A percentile compares a stretch with the other conserved stretches of the same genome.
Evolutionary conservation across 2,888 invertebrate species (phyloP).

Genomic region (Drosophila buzzatii): DNA sequence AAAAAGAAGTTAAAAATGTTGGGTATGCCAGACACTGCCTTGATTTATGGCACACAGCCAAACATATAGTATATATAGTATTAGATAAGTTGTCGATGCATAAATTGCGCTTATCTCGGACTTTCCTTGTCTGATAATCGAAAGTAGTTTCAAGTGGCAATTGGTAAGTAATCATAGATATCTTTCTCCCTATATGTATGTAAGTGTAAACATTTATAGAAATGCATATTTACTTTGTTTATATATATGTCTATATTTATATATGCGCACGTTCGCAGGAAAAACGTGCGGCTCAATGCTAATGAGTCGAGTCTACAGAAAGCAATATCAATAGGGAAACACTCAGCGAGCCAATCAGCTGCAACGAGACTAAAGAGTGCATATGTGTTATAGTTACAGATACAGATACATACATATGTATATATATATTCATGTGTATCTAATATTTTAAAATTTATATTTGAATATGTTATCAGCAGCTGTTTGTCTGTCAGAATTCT

Average conservation of each 20-base stretch:
- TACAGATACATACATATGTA: background rate
- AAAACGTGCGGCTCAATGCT: constrained; percentile 61
- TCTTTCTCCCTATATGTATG: background rate
- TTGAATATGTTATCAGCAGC: constrained; percentile 8
- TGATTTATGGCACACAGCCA: constrained; percentile 38
- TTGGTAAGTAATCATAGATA: constrained; percentile 13
- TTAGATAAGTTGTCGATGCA: constrained; percentile 46
- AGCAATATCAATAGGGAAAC: constrained; percentile 37
- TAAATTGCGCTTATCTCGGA: constrained; percentile 45
- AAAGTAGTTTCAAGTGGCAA: constrained; percentile 30
- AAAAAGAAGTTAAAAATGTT: constrained; percentile 37
- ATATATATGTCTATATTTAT: background rate
- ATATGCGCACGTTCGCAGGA: constrained; percentile 31
- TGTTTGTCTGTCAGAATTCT: background rate
- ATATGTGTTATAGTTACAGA: background rate
- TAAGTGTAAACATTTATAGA: constrained; percentile 9
- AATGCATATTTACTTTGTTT: constrained; percentile 1
- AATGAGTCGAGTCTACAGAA: constrained; percentile 55
- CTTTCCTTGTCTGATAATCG: constrained; percentile 15
- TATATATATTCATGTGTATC: background rate
- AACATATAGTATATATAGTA: constrained; percentile 3
- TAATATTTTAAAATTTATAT: background rate
- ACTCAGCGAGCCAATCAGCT: background rate
- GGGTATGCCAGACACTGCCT: background rate
- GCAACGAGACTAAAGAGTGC: background rate